Percentiles rank a stretch among this genome's conserved stretches.
Conservation (phyloP, 2,888 invertebrate species). For the Emmelina monodactyla region DNA sequence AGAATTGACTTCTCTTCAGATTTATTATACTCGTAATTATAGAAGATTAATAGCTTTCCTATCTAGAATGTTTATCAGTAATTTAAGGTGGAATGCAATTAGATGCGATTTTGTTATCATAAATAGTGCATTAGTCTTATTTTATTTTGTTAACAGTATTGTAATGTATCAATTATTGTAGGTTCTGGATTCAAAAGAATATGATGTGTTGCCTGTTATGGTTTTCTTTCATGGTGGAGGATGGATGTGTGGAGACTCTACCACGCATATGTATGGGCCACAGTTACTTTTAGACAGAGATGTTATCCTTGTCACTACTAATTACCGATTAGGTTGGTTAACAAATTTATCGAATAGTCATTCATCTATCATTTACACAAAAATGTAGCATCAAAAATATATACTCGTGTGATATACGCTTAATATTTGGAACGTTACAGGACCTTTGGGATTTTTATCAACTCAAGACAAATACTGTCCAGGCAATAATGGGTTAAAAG, state of each 20-base stretch:
- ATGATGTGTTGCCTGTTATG: conserved; percentile 70
- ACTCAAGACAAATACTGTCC: conserved; percentile 70
- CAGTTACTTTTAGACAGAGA: conserved; percentile 74
- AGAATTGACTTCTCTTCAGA: too few relatives aligned
- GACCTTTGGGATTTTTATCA: conserved; percentile 72
- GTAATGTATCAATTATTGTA: too few relatives aligned
- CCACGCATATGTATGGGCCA: conserved; percentile 73
- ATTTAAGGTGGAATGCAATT: too few relatives aligned
- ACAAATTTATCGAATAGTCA: not conserved
- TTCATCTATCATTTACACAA: not conserved
- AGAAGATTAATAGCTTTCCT: too few relatives aligned
- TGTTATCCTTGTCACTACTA: conserved; percentile 72
- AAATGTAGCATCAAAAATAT: not conserved
- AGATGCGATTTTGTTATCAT: too few relatives aligned
- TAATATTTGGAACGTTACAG: conserved; percentile 32
- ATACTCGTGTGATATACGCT: not conserved
- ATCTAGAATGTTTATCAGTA: too few relatives aligned
- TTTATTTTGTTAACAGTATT: too few relatives aligned
- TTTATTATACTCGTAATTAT: too few relatives aligned
- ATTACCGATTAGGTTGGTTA: conserved; percentile 70
- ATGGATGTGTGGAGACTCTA: conserved; percentile 76
- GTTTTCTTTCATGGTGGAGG: conserved; percentile 79
- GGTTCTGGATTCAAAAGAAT: too few relatives aligned
- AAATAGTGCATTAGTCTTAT: too few relatives aligned
- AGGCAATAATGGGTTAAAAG: conserved; percentile 74